A percentile compares a stretch with the other conserved stretches of the same genome.
phyloP scores from a whole-genome alignment of 2,113 vertebrate genomes.

The Chionis minor region DNA sequence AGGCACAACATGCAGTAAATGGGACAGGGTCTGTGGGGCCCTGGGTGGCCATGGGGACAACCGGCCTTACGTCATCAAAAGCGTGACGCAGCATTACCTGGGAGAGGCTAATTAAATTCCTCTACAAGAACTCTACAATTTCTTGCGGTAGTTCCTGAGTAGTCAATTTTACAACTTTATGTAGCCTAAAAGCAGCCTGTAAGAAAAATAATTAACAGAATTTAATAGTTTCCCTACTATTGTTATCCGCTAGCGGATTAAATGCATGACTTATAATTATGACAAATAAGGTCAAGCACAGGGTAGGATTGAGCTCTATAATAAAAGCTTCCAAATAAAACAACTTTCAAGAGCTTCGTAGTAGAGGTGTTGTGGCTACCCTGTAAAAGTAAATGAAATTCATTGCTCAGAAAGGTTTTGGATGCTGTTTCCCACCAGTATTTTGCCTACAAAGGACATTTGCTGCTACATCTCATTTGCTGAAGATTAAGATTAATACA shows the following conservation, averaged over 20 bases:
- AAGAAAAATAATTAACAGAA: background rate
- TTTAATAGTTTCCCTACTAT: background rate
- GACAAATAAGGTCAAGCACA: background rate
- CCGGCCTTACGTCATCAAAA: background rate
- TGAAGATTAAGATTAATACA: background rate
- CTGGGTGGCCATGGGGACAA: background rate
- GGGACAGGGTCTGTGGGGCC: background rate
- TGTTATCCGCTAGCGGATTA: background rate
- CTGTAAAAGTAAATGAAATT: background rate
- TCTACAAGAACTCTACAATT: background rate
- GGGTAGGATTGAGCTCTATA: background rate
- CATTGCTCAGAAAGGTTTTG: background rate
- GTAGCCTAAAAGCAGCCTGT: background rate
- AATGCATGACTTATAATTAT: background rate
- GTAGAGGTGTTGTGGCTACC: background rate
- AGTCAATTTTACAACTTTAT: background rate
- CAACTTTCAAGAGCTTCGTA: background rate
- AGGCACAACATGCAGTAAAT: background rate
- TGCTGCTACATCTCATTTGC: background rate
- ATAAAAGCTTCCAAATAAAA: background rate
- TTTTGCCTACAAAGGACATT: background rate
- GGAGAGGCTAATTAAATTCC: background rate
- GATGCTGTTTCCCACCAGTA: background rate
- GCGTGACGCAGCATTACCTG: rapidly evolving
- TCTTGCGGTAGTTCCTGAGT: background rate